Evolutionary conservation across 2,113 vertebrate genomes (phyloP), one percentile per base, ranked within the genome.

Genomic region (Peromyscus leucopus): DNA sequence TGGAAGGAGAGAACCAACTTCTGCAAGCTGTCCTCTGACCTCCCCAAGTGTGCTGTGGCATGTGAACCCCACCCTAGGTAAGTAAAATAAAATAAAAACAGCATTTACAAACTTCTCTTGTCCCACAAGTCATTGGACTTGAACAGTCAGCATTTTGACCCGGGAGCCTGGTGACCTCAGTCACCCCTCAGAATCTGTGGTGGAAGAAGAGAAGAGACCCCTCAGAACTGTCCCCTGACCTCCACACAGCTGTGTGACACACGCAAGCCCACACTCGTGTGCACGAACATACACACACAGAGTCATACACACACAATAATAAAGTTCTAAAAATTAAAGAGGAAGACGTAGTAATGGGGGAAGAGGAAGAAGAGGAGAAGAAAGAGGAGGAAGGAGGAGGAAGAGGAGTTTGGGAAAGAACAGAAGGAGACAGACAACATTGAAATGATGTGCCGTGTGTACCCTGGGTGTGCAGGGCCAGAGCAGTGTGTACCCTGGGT

Each of bases 401-500:
- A 6, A 42, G 7, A 42, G 42, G 33, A 42, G 2, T 51, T 4
- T n/a, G 46, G n/a, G 24, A 17, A 61, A 61, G 85, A 51, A 13
- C 28, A 85, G 67, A 24, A 72, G 61, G 76, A 42, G 28, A 28
- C 7, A 42, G 28, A 28, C 7, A 55, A 24, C 6, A 36, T 15
- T 1, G 6, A 87, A 75, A 31, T 15, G 28, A 36, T 2, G 19
- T 9, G 24, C 48, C 4, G 16, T 0, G 6, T 0, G 33, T 10
- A 0, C 7, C 4, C 0, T 33, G 28, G 4, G 13, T 24, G 36
- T 1, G 10, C 78, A 7, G 31, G 13, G 28, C 48, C 48, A 51
- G 48, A 51, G 48, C 48, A 5, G 9, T 51, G 48, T 51, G 48
- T 51, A 51, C 48, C 48, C 48, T 42, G 42, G 42, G 42, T 42